Evolutionary conservation across 2,797 vertebrate genomes (phyloP), one percentile per base, ranked within the genome.

Genomic region (Darevskia mixta): DNA sequence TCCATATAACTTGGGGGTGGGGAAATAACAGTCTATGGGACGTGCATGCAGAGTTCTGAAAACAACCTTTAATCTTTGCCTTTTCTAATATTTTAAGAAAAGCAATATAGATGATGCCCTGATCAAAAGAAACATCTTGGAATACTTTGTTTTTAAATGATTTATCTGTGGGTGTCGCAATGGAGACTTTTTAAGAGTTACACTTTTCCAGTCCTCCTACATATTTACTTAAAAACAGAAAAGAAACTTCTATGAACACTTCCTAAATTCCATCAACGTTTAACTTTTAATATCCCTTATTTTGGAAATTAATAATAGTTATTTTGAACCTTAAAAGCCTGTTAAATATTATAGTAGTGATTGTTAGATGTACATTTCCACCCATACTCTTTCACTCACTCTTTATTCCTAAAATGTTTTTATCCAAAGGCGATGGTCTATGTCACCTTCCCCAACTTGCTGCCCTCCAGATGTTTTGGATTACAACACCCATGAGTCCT

Each of bases 341-440:
- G 75, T 69, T 81, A 80, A 32, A 17, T 86, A 90, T 93, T 85
- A 82, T 72, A 88, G 76, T 0, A 7, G 29, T 90, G 89, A 79
- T 92, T 93, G 11, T 5, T 90, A 92, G 91, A 91, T 85, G 84
- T 76, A 88, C 85, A 84, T 89, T 95, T 95, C 89, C 72, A 66
- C 66, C 49, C 71, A 84, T 81, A 49, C 29, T 80, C 32, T 49
- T 18, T 88, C 72, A 72, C 27, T 43, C 61, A n/a, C n/a, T 5
- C 77, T 67, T 41, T 35, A 45, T 23, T 84, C 91, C 85, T 86
- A 89, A 80, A 92, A 64, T 32, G 84, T 0, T 0, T 67, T 75
- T 38, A 67, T 7, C 73, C 72, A 89, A 88, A 71, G 89, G 75
- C 29, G 77, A 58, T 75, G 79, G 85, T 25, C 45, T 58, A 78